These are phyloP conservation scores for Glaucopsyche alexis DNA, from an alignment of 2,888 invertebrate genomes.

Conservation along the genomic window DNA sequence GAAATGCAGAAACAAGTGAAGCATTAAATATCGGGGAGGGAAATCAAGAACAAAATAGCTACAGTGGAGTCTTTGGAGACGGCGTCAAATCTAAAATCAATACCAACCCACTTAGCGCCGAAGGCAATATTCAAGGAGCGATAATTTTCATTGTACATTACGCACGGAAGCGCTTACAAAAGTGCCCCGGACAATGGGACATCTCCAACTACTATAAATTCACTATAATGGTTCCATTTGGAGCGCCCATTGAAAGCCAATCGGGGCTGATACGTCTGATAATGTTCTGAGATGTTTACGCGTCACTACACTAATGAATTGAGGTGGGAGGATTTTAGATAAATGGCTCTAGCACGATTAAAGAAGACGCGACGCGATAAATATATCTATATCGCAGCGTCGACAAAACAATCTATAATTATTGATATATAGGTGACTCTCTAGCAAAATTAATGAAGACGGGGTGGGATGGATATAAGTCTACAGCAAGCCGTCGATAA, in stretches of 20 bases:
- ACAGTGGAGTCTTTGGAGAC: constrained; percentile 8
- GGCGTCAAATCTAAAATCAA: constrained; percentile 31
- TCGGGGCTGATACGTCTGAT: constrained; percentile 26
- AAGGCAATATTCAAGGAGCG: constrained; percentile 36
- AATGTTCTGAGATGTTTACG: constrained; percentile 17
- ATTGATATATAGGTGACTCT: too few species aligned
- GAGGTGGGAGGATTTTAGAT: background rate
- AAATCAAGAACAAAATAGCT: constrained; percentile 7
- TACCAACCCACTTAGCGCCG: constrained; percentile 33
- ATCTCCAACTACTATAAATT: constrained; percentile 44
- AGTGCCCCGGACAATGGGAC: constrained; percentile 47
- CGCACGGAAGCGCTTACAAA: constrained; percentile 44
- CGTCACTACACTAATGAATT: constrained; percentile 5
- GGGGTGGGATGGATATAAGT: too few species aligned
- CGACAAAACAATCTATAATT: too few species aligned
- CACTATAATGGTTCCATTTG: constrained; percentile 43
- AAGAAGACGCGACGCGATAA: too few species aligned
- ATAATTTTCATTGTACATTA: constrained; percentile 45
- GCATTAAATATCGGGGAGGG: background rate
- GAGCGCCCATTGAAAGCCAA: constrained; percentile 39
- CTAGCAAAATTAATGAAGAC: too few species aligned
- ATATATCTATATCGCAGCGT: too few species aligned
- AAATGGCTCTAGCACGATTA: too few species aligned
- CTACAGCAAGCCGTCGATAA: too few species aligned
- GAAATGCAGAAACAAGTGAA: background rate